Base-by-base conservation (phyloP, 2,888 invertebrate species). In the Parapristionchus giblindavisi region DNA sequence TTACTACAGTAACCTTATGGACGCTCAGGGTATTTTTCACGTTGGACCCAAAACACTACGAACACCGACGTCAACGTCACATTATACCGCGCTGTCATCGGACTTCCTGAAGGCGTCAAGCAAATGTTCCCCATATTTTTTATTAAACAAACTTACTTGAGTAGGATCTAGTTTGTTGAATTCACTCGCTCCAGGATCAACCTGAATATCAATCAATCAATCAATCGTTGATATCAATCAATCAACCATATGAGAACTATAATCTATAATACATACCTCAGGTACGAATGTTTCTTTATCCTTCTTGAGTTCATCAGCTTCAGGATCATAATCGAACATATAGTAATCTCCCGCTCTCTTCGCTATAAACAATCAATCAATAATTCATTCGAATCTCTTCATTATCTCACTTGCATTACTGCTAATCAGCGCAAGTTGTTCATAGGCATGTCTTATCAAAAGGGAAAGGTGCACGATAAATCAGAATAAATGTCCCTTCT, bases 261-360 rank as follows among this genome's bases (percentile, higher is more conserved):
- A n/a, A 4, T 61, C 60, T 38, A 32, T 36, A 2, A n/a, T 17
- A 5, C 24, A 70, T 21, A 85, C 83, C 77, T 87, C 88, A 0
- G 88, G 85, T 29, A 88, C 86, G 66, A 81, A 85, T 27, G 80
- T 79, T 51, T 87, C 85, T 11, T 81, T 80, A 14, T 86, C 85
- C 34, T 78, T 78, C 29, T 80, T 80, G 24, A 86, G 78, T 60
- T 84, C 84, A 73, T 86, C 85, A 29, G 77, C 77, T 65, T 81
- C 81, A 21, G 89, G 86, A 51, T 89, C 92, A 83, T 96, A 96
- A 87, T 97, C 96, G 90, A 99, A 99, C 95, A 99, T 96, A 90
- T 96, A 98, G 90, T 99, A 98, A 90, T 99, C 99, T 27, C 98
- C 99, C 77, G 96, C 96, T 71, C 97, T 93, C 77, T 98, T 93